These are phyloP conservation scores for Cyrtonyx montezumae DNA, from an alignment of 2,113 vertebrate genomes.

Conservation along the genomic window DNA sequence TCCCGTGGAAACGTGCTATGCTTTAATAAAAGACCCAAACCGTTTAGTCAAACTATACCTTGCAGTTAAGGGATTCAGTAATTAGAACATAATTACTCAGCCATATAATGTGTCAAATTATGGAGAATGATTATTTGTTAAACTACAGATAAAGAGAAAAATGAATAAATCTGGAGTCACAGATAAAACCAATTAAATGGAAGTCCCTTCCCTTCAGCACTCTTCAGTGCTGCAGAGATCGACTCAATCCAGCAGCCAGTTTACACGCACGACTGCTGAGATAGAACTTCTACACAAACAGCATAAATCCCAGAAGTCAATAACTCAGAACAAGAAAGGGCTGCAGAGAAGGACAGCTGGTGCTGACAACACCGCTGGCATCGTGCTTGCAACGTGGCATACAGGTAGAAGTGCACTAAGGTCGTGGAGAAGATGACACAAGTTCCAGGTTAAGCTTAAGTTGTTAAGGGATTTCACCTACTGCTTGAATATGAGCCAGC, in stretches of 20 bases:
- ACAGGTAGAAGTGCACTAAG: not conserved
- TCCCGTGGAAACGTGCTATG: not conserved
- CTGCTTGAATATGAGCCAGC: not conserved
- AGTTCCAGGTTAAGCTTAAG: constrained; percentile 25
- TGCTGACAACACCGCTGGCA: constrained; percentile 40
- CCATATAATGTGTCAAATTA: constrained; percentile 56
- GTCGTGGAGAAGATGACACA: constrained; percentile 12
- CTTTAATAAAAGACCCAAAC: not conserved
- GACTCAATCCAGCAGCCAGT: constrained; percentile 1
- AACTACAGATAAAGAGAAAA: constrained; percentile 44
- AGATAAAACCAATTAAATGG: constrained; percentile 62
- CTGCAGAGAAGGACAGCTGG: constrained; percentile 56
- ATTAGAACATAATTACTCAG: constrained; percentile 58
- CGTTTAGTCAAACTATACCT: constrained; percentile 13
- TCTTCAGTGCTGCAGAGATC: constrained; percentile 31
- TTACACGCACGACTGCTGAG: constrained; percentile 4
- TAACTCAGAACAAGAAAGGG: constrained; percentile 41
- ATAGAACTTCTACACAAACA: constrained; percentile 50
- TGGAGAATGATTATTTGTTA: constrained; percentile 56
- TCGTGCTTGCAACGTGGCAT: constrained; percentile 35
- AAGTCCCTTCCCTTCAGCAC: constrained; percentile 43
- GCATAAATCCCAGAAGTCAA: constrained; percentile 63
- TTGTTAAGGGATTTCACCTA: constrained; percentile 8
- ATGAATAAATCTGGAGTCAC: constrained; percentile 43
- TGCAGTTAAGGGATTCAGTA: constrained; percentile 40